These are phyloP conservation scores for Pholis gunnellus DNA, from an alignment of 2,113 vertebrate species.

Conservation along the genomic window DNA sequence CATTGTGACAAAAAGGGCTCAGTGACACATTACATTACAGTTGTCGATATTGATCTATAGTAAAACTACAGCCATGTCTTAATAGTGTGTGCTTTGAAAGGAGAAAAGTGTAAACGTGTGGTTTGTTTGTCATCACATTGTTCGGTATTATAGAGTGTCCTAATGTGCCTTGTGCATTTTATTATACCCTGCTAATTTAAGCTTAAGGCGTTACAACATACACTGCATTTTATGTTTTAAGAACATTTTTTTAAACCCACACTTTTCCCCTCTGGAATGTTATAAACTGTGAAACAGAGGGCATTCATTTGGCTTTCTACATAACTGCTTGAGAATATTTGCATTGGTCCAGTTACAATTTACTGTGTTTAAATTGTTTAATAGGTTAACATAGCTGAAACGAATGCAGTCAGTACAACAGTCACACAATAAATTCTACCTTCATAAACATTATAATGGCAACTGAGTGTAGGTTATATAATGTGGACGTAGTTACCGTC, in stretches of 20 bases:
- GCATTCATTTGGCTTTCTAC: neutral
- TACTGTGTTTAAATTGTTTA: neutral
- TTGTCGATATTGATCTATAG: conserved; percentile 10
- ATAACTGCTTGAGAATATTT: neutral
- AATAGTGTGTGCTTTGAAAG: neutral
- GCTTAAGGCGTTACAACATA: neutral
- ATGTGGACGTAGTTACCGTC: neutral
- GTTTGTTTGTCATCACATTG: conserved; percentile 35
- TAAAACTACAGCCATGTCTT: neutral
- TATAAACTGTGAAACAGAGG: neutral
- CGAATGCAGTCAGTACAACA: neutral
- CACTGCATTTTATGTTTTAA: neutral
- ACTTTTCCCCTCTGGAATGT: neutral
- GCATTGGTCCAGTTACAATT: neutral
- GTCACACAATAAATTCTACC: neutral
- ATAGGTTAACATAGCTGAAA: neutral
- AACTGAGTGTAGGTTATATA: neutral
- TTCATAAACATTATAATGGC: neutral
- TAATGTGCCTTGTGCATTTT: conserved; percentile 7
- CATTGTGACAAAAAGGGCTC: conserved; percentile 18
- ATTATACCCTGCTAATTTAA: neutral
- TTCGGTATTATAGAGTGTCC: conserved; percentile 9
- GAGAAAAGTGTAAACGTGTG: conserved; percentile 4
- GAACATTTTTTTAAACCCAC: neutral
- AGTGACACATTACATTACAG: conserved; percentile 10